phyloP scores from a whole-genome alignment of 2,113 vertebrate species.

The Sarotherodon lohbergeri region DNA sequence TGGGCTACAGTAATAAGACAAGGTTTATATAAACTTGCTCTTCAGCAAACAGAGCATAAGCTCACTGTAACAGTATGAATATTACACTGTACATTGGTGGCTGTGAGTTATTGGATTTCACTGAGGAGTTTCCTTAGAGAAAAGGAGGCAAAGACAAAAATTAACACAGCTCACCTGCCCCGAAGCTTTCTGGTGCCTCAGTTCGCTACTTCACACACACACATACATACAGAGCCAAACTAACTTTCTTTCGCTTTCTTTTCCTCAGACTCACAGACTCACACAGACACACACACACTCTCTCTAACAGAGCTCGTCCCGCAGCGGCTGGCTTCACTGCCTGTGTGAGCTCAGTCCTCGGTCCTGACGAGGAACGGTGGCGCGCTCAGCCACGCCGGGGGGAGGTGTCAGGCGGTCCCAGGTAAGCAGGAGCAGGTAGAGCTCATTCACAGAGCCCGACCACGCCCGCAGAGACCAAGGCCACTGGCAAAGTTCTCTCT shows the following conservation, averaged over 20 bases:
- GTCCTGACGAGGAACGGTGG: background rate
- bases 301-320: background rate
- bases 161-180: constrained; percentile 37
- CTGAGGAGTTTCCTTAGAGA: background rate
- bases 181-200: background rate
- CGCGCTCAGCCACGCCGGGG: background rate
- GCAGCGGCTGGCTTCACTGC: background rate
- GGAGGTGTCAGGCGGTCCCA: background rate
- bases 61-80: background rate
- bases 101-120: background rate
- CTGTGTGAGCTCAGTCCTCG: background rate
- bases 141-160: background rate
- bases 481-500: background rate
- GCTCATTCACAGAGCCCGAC: background rate
- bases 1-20: background rate
- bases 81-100: background rate
- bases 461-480: constrained; percentile 6
- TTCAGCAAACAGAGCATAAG: background rate
- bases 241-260: background rate
- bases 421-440: background rate
- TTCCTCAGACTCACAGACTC: background rate
- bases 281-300: background rate
- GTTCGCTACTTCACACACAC: background rate
- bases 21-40: background rate
- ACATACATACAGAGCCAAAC: background rate